A percentile compares a stretch with the other conserved stretches of the same genome.
These are phyloP conservation scores for Gerris buenoi DNA, from an alignment of 1,140 invertebrate species.

Conservation along the genomic window DNA sequence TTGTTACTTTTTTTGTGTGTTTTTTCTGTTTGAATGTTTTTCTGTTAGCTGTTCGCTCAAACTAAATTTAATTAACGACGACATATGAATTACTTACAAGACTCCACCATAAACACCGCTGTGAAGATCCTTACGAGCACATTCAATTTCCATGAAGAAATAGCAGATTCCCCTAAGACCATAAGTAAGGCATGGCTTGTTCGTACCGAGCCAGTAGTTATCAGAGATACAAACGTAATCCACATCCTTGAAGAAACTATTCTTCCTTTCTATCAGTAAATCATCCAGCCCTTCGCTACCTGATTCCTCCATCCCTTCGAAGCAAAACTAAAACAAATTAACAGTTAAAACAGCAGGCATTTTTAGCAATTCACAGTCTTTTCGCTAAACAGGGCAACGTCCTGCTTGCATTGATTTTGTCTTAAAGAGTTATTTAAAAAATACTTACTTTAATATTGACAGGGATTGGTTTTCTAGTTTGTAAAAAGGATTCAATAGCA, in stretches of 20 bases:
- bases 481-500: constrained; percentile 77
- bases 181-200: constrained; percentile 93
- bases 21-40: too few species aligned
- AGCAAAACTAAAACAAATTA: constrained; percentile 54
- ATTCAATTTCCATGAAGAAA: constrained; percentile 77
- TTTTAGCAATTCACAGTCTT: too few species aligned
- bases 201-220: constrained; percentile 96
- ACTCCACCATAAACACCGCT: constrained; percentile 89
- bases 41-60: too few species aligned
- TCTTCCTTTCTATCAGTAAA: constrained; percentile 55
- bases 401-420: too few species aligned
- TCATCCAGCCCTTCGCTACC: constrained; percentile 91
- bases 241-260: constrained; percentile 62
- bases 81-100: constrained; percentile 47
- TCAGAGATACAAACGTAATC: constrained; percentile 97
- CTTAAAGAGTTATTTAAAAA: too few species aligned
- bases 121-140: constrained; percentile 83
- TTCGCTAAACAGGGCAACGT: too few species aligned
- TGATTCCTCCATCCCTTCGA: constrained; percentile 98
- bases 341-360: too few species aligned
- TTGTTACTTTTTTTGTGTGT: too few species aligned
- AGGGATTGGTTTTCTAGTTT: constrained; percentile 52
- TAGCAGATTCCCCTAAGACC: constrained; percentile 88
- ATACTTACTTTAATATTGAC: constrained; percentile 71
- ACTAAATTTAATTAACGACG: too few species aligned